Percentiles rank a stretch among this genome's conserved stretches.
phyloP scores from a whole-genome alignment of 2,113 vertebrate species.

The Saguinus midas region DNA sequence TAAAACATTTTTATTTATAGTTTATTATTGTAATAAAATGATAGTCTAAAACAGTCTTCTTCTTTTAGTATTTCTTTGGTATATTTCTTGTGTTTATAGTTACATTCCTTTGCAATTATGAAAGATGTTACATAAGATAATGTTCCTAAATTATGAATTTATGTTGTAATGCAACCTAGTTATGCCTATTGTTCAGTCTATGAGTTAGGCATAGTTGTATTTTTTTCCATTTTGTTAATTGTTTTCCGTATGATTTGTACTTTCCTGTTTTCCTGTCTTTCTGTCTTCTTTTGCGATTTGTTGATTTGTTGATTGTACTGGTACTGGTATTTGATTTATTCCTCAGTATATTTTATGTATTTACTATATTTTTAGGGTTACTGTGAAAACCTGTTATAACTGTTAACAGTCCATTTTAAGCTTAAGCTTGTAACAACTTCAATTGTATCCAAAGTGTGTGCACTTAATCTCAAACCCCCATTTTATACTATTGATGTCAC shows the following conservation, averaged over 20 bases:
- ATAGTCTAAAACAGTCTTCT: not conserved
- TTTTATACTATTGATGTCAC: not conserved
- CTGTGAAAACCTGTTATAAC: not conserved
- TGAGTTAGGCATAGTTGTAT: not conserved
- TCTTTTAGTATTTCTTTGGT: not conserved
- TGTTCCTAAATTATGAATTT: not conserved
- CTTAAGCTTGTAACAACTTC: not conserved
- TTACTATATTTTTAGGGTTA: not conserved
- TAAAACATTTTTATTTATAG: not conserved
- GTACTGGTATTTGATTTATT: not conserved
- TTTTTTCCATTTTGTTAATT: not conserved
- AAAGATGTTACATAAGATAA: not conserved
- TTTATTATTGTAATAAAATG: not conserved
- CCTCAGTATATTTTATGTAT: not conserved
- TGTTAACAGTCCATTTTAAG: not conserved
- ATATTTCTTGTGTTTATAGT: not conserved
- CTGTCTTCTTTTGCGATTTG: not conserved
- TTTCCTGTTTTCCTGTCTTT: not conserved
- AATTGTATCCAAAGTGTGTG: not conserved
- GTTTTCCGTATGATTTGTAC: not conserved
- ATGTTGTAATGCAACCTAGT: not conserved
- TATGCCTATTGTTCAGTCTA: not conserved
- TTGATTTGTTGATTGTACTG: not conserved
- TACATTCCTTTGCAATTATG: not conserved
- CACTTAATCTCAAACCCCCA: not conserved